Evolutionary conservation across 1,140 invertebrate genomes (phyloP).

Genomic region (Lerema accius): DNA sequence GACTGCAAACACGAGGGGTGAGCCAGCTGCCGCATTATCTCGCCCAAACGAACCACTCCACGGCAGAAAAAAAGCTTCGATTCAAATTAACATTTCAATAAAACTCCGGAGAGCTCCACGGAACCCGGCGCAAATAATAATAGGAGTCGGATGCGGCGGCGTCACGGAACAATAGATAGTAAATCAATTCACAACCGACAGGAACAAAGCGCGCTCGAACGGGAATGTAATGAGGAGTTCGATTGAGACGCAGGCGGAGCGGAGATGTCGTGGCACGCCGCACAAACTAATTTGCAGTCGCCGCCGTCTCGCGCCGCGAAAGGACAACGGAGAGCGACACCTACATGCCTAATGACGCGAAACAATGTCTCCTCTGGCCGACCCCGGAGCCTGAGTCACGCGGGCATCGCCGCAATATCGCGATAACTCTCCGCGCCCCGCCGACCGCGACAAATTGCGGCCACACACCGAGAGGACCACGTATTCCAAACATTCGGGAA

Average conservation of each 20-base stretch:
- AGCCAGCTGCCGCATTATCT: conserved; percentile 68
- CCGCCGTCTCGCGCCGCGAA: conserved; percentile 49
- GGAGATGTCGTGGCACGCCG: conserved; percentile 47
- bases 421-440: conserved; percentile 37
- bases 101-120: conserved; percentile 44
- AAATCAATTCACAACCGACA: conserved; percentile 66
- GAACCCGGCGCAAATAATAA: conserved; percentile 53
- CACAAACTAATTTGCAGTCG: conserved; percentile 68
- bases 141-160: conserved; percentile 39
- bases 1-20: conserved; percentile 62
- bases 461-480: conserved; percentile 35
- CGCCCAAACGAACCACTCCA: conserved; percentile 49
- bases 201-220: conserved; percentile 55
- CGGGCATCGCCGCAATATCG: conserved; percentile 40
- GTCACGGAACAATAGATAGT: conserved; percentile 62
- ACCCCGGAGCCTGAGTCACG: conserved; percentile 49
- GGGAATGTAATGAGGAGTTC: conserved; percentile 64
- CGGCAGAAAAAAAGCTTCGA: conserved; percentile 53
- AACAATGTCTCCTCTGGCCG: conserved; percentile 51
- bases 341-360: conserved; percentile 66
- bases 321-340: conserved; percentile 53
- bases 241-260: conserved; percentile 62
- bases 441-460: conserved; percentile 47
- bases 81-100: conserved; percentile 69
- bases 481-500: conserved; percentile 51